Evolutionary conservation across 1,140 invertebrate species (phyloP), one percentile per base, ranked within the genome.

Genomic region (Pseudomyrmex concolor): DNA sequence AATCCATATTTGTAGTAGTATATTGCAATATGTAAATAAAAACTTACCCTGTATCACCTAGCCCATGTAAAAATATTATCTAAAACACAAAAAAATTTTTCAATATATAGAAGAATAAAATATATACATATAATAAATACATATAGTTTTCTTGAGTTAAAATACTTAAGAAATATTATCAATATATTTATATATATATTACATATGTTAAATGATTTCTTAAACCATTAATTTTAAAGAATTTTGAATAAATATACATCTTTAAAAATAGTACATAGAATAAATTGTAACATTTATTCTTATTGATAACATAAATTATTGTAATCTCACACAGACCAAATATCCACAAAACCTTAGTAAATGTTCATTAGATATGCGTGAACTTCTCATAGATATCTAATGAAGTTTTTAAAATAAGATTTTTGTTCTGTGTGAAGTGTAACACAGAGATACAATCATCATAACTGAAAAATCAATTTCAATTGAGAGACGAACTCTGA

Each of bases 41-140:
- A 73, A 86, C 91, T 94, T 85, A 95, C 95, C 95, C 95, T 50
- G 95, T 95, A 87, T 95, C 95, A 67, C 95, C 95, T 12, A 95
- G 90, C 51, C 95, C 95, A 92, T 95, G 95, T 22, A 95, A 92
- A 90, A 95, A 95, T 81, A 95, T 95, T 19, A 95, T 87, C 95
- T 95, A 90, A 86, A 95, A 94, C 13, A 90, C 78, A 90, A 82
- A 19, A 9, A 7, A 34, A 34, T 0, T 25, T 60, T 2, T 80
- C 54, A 59, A 12, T 68, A 68, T 5, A 81, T 19, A 51, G 15
- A 19, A 17, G 12, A n/a, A 34, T 15, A 45, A 10, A 15, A 34
- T 60, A 22, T 22, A 15, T 13, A 34, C n/a, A n/a, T n/a, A n/a
- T n/a, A n/a, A n/a, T 54, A 25, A 2, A 25, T 34, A 1, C 5